Evolutionary conservation across 2,888 invertebrate genomes (phyloP).

Genomic region (Agrilus mali): DNA sequence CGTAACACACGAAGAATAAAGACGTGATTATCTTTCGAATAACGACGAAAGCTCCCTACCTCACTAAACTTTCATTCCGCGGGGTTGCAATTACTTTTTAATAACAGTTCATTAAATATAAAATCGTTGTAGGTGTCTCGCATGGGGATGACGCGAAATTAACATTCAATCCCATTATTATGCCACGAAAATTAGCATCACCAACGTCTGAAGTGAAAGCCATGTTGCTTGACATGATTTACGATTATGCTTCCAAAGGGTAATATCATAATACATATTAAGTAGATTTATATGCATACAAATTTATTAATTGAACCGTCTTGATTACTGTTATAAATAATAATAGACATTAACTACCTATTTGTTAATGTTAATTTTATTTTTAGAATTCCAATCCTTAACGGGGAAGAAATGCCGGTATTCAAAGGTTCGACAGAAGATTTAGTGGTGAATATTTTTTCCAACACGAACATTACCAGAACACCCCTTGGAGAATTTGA

Average conservation of each 20-base stretch:
- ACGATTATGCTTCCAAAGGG: constrained; percentile 2
- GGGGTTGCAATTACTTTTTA: background rate
- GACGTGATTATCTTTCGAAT: too few species aligned
- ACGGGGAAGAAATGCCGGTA: too few species aligned
- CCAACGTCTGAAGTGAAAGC: constrained; percentile 1
- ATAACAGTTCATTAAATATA: background rate
- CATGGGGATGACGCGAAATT: constrained; percentile 5
- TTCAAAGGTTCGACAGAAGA: too few species aligned
- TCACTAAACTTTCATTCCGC: background rate
- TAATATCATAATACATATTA: background rate
- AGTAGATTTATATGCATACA: too few species aligned
- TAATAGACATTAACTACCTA: too few species aligned
- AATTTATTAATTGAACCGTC: too few species aligned
- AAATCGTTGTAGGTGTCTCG: background rate
- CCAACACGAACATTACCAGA: background rate
- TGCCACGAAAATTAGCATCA: background rate
- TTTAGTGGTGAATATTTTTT: too few species aligned
- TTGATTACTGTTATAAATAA: too few species aligned
- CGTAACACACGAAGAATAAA: too few species aligned
- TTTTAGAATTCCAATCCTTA: too few species aligned
- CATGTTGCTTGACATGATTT: constrained; percentile 3
- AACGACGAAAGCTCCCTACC: constrained; percentile 3
- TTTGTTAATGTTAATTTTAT: background rate
- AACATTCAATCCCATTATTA: background rate
- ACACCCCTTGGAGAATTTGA: background rate